Percentiles rank a stretch among this genome's conserved stretches.
Conservation (phyloP, 2,888 invertebrate species). For the Caenorhabditis afra region DNA sequence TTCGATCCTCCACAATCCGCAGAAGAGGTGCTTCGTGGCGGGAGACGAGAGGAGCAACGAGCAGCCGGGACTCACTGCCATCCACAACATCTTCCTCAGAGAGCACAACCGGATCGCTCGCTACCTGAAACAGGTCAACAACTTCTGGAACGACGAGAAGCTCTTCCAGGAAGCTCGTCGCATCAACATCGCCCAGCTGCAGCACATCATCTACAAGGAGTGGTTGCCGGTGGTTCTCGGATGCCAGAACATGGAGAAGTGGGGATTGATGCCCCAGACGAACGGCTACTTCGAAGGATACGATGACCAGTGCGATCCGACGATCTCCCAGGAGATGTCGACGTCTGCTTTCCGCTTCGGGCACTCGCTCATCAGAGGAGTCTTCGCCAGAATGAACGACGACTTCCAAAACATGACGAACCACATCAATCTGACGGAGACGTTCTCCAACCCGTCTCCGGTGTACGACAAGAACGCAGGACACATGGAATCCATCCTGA, state of each 20-base stretch:
- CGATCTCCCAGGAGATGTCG: constrained; percentile 90
- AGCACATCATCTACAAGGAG: constrained; percentile 82
- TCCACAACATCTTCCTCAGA: constrained; percentile 79
- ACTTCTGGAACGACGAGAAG: constrained; percentile 81
- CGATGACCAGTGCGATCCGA: constrained; percentile 86
- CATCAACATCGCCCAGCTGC: constrained; percentile 84
- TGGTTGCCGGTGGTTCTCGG: constrained; percentile 86
- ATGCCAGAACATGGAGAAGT: constrained; percentile 91
- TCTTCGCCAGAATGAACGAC: constrained; percentile 85
- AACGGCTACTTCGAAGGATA: constrained; percentile 82
- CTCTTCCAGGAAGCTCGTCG: constrained; percentile 81
- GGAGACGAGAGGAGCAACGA: constrained; percentile 79
- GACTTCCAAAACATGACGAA: constrained; percentile 64
- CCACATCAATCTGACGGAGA: constrained; percentile 63
- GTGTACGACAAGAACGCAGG: constrained; percentile 77
- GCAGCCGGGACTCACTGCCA: constrained; percentile 78
- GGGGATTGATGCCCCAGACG: constrained; percentile 89
- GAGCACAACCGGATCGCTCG: constrained; percentile 80
- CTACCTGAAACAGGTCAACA: constrained; percentile 77
- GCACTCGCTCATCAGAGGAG: constrained; percentile 88
- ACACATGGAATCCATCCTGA: constrained; percentile 80
- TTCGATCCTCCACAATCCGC: constrained; percentile 54
- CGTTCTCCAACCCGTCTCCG: constrained; percentile 76
- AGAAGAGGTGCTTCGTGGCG: constrained; percentile 64
- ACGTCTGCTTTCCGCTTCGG: constrained; percentile 85